These are phyloP conservation scores for Cryptotis parvus DNA, from an alignment of 2,113 vertebrate species.

Conservation along the genomic window DNA sequence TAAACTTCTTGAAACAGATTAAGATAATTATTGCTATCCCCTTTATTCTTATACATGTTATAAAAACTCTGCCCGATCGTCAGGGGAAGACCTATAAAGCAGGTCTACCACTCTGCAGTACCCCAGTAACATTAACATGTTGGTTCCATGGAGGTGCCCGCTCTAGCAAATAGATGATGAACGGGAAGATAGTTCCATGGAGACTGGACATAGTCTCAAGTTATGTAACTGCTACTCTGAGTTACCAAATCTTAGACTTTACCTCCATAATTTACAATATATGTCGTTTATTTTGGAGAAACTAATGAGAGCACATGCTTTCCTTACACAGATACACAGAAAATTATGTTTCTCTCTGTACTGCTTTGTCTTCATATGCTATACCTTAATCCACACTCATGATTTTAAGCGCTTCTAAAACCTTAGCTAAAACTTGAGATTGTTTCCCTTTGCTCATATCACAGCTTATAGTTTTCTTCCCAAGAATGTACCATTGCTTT, in stretches of 20 bases:
- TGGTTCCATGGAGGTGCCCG: neutral
- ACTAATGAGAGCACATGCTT: neutral
- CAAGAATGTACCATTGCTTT: slow-evolving; percentile 34
- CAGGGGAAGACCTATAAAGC: neutral
- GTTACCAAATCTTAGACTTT: neutral
- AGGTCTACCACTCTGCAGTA: neutral
- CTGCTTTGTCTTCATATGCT: neutral
- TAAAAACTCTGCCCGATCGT: neutral
- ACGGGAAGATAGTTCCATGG: no score
- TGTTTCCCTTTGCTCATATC: neutral
- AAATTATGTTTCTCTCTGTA: neutral
- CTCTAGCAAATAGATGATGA: no score
- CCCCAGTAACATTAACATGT: neutral
- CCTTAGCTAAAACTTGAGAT: neutral
- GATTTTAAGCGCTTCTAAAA: slow-evolving; percentile 37
- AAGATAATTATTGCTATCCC: neutral
- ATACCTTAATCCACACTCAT: neutral
- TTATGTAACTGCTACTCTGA: neutral
- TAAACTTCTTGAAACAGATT: slow-evolving; percentile 47
- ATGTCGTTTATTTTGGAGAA: neutral
- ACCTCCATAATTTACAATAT: neutral
- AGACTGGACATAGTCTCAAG: neutral
- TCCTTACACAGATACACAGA: neutral
- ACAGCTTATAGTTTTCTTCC: slow-evolving; percentile 7
- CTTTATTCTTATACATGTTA: slow-evolving; percentile 7